Evolutionary conservation across 2,113 vertebrate species (phyloP).

Genomic region (Picathartes gymnocephalus): DNA sequence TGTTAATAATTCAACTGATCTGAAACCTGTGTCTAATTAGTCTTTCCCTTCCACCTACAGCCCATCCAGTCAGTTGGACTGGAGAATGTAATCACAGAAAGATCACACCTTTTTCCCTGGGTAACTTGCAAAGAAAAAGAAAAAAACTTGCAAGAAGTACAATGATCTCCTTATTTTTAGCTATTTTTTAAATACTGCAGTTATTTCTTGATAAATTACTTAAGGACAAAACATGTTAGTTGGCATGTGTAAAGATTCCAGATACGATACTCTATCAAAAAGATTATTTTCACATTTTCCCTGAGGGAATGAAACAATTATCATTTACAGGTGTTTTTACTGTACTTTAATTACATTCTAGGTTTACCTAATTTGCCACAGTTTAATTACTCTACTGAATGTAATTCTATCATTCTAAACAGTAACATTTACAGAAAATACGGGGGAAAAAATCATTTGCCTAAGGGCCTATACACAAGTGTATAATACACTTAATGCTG

Average conservation of each 20-base stretch:
- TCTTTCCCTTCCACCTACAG: background rate
- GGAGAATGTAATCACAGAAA: constrained; percentile 25
- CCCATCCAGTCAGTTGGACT: background rate
- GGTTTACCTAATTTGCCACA: background rate
- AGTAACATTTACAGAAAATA: background rate
- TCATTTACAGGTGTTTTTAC: background rate
- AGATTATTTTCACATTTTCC: background rate
- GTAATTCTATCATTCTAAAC: background rate
- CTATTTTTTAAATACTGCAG: background rate
- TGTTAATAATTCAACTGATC: background rate
- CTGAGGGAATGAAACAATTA: background rate
- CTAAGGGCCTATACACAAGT: background rate
- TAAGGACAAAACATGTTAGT: background rate
- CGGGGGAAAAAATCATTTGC: background rate
- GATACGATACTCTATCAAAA: background rate
- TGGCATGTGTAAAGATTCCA: background rate
- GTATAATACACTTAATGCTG: background rate
- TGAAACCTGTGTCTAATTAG: constrained; percentile 21
- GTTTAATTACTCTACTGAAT: constrained; percentile 13
- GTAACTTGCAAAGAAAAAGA: background rate
- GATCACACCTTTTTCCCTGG: background rate
- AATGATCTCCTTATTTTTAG: background rate
- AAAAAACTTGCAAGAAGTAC: background rate
- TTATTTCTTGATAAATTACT: background rate
- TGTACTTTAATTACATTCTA: background rate